A percentile compares a stretch with the other conserved stretches of the same genome.
Evolutionary conservation across 2,113 vertebrate genomes (phyloP).

Genomic region (Tragelaphus scriptus): DNA sequence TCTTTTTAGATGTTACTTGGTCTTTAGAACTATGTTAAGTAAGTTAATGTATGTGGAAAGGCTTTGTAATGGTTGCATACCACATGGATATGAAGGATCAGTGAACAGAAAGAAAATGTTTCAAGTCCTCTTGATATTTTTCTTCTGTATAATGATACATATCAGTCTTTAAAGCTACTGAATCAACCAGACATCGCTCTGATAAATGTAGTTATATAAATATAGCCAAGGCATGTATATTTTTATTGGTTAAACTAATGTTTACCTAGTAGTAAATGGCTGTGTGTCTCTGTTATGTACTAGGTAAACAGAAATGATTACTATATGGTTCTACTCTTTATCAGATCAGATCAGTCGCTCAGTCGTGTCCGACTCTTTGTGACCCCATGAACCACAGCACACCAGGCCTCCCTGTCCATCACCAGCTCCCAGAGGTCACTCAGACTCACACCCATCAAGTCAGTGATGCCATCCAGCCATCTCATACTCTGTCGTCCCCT

Average conservation of each 20-base stretch:
- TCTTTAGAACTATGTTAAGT: background rate
- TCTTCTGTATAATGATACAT: background rate
- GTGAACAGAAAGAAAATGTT: background rate
- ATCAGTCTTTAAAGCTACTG: background rate
- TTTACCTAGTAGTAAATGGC: background rate
- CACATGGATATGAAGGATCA: background rate
- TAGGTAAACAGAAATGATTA: background rate
- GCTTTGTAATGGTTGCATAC: background rate
- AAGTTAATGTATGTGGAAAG: background rate
- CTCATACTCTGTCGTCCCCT: too few relatives aligned
- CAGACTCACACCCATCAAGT: too few relatives aligned
- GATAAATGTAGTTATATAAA: background rate
- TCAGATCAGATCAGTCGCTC: too few relatives aligned
- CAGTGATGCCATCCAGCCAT: too few relatives aligned
- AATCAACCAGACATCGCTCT: background rate
- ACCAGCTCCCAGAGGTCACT: too few relatives aligned
- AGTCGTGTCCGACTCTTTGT: too few relatives aligned
- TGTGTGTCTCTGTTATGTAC: background rate
- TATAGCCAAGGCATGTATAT: background rate
- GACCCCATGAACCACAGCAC: too few relatives aligned
- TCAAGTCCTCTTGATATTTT: background rate
- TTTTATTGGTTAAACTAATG: background rate
- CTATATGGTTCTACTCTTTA: background rate
- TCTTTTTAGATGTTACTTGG: background rate
- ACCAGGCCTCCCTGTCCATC: too few relatives aligned